phyloP scores from a whole-genome alignment of 1,140 invertebrate species.

The Onthophagus taurus region DNA sequence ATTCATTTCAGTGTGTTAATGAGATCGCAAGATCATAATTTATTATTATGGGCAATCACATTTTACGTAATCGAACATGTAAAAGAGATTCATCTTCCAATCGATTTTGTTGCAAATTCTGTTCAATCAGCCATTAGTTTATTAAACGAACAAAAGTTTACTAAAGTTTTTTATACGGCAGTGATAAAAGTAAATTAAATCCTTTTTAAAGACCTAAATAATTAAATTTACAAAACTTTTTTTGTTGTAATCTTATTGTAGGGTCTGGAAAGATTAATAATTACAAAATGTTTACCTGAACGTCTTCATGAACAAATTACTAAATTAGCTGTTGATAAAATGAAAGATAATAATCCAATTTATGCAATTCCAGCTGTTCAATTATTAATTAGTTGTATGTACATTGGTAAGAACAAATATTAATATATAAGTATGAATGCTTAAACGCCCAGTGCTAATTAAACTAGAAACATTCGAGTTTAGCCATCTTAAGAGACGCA shows the following conservation, averaged over 20 bases:
- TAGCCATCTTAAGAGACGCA: too few relatives aligned
- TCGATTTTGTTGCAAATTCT: conserved; percentile 37
- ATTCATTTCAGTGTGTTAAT: conserved; percentile 38
- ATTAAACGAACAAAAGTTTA: conserved; percentile 36
- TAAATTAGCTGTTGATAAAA: conserved; percentile 61
- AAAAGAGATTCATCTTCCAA: conserved; percentile 37
- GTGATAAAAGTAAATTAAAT: conserved; percentile 38
- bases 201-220: too few relatives aligned
- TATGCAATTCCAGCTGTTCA: conserved; percentile 61
- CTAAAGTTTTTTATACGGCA: conserved; percentile 37
- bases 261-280: conserved; percentile 60
- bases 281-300: conserved; percentile 44
- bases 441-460: too few relatives aligned
- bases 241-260: conserved; percentile 35
- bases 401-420: conserved; percentile 47
- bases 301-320: conserved; percentile 59
- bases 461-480: too few relatives aligned
- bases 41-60: conserved; percentile 55
- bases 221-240: conserved; percentile 23
- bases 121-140: conserved; percentile 38
- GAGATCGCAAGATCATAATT: conserved; percentile 54
- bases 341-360: conserved; percentile 58
- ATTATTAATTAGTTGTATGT: conserved; percentile 71
- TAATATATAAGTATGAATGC: too few relatives aligned
- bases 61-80: conserved; percentile 60